Conservation (phyloP, 2,113 vertebrate species). For the Tetrax tetrax region DNA sequence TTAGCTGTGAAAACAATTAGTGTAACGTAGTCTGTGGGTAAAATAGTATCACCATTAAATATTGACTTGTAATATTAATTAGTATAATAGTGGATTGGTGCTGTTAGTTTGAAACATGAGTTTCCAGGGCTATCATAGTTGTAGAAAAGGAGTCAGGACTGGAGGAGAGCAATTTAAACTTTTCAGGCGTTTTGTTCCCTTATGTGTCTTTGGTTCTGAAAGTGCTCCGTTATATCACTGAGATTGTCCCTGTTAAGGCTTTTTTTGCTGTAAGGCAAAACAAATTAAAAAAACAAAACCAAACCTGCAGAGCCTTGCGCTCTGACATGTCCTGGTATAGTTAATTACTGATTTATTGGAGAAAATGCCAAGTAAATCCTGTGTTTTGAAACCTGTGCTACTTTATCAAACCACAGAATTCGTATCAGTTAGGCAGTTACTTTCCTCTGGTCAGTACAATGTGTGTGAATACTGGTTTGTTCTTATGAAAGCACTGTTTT, state of each 20-base stretch:
- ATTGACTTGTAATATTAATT: constrained; percentile 40
- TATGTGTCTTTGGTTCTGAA: background rate
- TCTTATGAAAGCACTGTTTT: background rate
- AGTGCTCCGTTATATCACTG: accelerated
- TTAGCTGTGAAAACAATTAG: background rate
- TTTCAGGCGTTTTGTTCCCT: background rate
- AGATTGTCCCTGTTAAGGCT: background rate
- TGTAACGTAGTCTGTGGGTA: background rate
- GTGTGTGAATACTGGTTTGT: background rate
- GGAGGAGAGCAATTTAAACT: background rate
- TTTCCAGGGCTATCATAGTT: background rate
- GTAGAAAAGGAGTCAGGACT: background rate
- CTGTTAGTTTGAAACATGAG: background rate
- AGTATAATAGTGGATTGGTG: background rate
- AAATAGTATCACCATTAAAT: constrained; percentile 23
- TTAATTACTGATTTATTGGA: constrained; percentile 10
- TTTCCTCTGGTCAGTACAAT: background rate
- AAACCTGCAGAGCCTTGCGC: background rate
- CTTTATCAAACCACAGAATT: background rate
- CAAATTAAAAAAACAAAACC: background rate
- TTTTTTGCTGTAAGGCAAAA: background rate
- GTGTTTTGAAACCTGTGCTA: background rate
- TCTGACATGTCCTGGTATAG: background rate
- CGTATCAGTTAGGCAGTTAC: background rate
- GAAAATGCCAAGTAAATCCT: background rate